Base-by-base conservation (phyloP, 2,888 invertebrate species). In the Zhuqinia jingwanae region DNA sequence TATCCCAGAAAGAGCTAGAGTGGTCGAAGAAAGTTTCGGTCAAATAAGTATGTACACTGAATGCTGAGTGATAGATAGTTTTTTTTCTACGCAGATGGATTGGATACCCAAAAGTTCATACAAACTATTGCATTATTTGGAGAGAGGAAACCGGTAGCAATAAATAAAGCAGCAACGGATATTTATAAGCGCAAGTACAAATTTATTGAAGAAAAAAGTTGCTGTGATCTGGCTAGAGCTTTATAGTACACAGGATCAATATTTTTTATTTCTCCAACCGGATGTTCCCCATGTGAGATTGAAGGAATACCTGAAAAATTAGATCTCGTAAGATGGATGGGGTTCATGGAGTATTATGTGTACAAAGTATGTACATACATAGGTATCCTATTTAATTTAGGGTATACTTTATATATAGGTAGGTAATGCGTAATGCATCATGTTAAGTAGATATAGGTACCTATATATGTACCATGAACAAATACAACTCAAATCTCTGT, bases 81-180 rank as follows among this genome's bases (percentile, higher is more conserved):
- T 60, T 36, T n/a, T 60, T 25, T 60, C 58, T 36, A 36, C 36
- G 36, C 36, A 8, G 36, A 36, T 36, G 36, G 36, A 36, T 36
- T 36, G 36, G 36, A 36, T 36, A 63, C 30, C 36, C 63, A 63
- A 50, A n/a, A 15, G n/a, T 63, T 63, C 30, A 27, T 15, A n/a
- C 36, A 36, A 36, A 36, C 36, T 36, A 36, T 30, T 63, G 30
- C n/a, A 30, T 15, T 63, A 15, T n/a, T 60, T 25, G 6, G 36
- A 2, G 13, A 68, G 77, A 42, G 77, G 77, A 77, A 58, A 50
- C 60, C 42, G 45, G 77, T 22, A 77, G 58, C 30, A 77, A 77
- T 77, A 77, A 77, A 77, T 77, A 77, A 77, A 58, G 47, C 27
- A 56, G 36, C 36, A 58, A 56, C 25, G 77, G 42, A 77, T 77